phyloP scores from a whole-genome alignment of 1,140 invertebrate species.

The Brachionus asplanchnoidis region DNA sequence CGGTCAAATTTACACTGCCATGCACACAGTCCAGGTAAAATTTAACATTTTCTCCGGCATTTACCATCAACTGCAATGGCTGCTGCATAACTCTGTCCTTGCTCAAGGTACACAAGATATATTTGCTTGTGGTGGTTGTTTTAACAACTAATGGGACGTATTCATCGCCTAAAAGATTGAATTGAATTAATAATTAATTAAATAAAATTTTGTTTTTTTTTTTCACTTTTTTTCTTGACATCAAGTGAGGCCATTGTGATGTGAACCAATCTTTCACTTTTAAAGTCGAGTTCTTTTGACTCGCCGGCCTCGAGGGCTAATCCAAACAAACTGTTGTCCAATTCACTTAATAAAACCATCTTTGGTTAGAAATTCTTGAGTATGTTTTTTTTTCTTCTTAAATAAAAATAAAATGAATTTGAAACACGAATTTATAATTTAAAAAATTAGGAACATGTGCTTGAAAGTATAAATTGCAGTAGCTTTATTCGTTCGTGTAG shows the following conservation, averaged over 20 bases:
- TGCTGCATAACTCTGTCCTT: constrained; percentile 29
- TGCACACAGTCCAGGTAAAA: background rate
- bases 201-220: background rate
- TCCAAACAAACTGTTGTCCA: constrained; percentile 14
- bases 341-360: constrained; percentile 41
- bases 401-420: background rate
- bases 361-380: background rate
- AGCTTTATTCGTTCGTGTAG: background rate
- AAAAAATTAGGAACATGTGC: background rate
- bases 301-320: background rate
- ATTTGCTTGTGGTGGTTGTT: background rate
- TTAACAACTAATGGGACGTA: constrained; percentile 23
- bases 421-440: background rate
- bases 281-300: constrained; percentile 9
- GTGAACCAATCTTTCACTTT: constrained; percentile 21
- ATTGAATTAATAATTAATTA: background rate
- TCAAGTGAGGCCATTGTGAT: constrained; percentile 33
- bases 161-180: background rate
- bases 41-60: constrained; percentile 33
- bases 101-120: constrained; percentile 28
- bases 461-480: background rate
- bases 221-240: constrained; percentile 20
- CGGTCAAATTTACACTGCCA: constrained; percentile 22
- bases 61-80: constrained; percentile 21
- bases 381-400: background rate